These are phyloP conservation scores for Melanotaenia pygmaea DNA, from an alignment of 2,797 vertebrate genomes.

Conservation along the genomic window DNA sequence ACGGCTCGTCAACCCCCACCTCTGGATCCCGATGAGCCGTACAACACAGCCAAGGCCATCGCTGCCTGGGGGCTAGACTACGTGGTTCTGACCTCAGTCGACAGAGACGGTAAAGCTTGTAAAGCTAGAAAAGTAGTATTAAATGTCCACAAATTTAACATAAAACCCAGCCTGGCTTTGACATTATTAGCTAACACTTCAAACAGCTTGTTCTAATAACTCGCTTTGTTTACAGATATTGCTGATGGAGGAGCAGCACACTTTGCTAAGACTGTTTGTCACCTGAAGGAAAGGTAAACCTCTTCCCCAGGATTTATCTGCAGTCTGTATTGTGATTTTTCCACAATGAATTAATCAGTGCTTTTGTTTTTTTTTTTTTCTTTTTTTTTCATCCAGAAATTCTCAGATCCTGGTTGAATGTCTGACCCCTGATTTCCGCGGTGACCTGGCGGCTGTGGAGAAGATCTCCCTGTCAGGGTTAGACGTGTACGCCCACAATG, in stretches of 20 bases:
- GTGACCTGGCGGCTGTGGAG: slow-evolving; percentile 90
- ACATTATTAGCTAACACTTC: neutral
- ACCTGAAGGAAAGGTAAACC: slow-evolving; percentile 91
- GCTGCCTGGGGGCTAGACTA: slow-evolving; percentile 95
- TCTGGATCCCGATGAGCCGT: slow-evolving; percentile 89
- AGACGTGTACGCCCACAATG: slow-evolving; percentile 96
- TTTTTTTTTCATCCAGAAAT: slow-evolving; percentile 76
- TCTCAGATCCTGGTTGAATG: slow-evolving; percentile 93
- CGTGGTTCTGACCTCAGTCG: slow-evolving; percentile 95
- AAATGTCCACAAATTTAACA: neutral
- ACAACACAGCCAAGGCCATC: slow-evolving; percentile 92
- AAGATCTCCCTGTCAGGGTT: slow-evolving; percentile 90
- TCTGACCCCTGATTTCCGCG: slow-evolving; percentile 95
- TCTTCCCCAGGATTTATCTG: neutral
- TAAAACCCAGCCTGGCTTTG: neutral
- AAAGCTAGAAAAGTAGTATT: neutral
- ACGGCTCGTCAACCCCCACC: slow-evolving; percentile 90
- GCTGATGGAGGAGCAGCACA: slow-evolving; percentile 93
- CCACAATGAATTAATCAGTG: neutral
- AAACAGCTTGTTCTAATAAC: neutral
- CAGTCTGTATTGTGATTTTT: neutral
- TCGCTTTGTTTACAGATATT: slow-evolving; percentile 83
- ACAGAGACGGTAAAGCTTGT: slow-evolving; percentile 89
- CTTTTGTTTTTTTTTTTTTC: neutral
- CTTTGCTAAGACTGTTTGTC: slow-evolving; percentile 90